Base-by-base conservation (phyloP, 2,113 vertebrate species). In the Anoura caudifer region DNA sequence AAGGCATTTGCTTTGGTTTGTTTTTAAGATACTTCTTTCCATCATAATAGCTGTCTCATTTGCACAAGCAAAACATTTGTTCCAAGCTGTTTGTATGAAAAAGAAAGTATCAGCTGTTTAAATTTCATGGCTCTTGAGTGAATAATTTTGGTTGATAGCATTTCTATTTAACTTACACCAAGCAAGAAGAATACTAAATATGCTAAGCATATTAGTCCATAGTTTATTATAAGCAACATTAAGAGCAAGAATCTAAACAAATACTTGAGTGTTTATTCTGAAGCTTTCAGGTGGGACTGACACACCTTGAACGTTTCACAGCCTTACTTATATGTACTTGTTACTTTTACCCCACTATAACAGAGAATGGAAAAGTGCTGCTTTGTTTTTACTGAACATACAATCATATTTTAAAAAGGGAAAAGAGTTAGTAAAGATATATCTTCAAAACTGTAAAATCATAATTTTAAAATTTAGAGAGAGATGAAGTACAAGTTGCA, bases 1-100 rank as follows among this genome's bases (percentile, higher is more conserved):
- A 97, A 76, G 90, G 91, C 82, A 94, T 97, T 97, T 96, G 96
- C 96, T 97, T 41, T 54, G 50, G 54, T 98, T 97, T 94, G 98
- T 93, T 70, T 96, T 87, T 96, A 97, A 96, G 87, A 95, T 95
- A 95, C 90, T 98, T 96, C 86, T 98, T 98, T 98, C 97, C 97
- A 98, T 98, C 80, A 98, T 95, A 98, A 98, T 97, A 95, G 47
- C 77, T 69, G 47, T 97, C 97, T 98, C 96, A 96, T 97, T 95
- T 98, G 73, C 98, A 98, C 96, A 98, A 98, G 96, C 93, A 96
- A 98, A 98, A 98, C 88, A 79, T 97, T 95, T 97, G 96, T 94
- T 98, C 94, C 77, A 47, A 96, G 96, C 87, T 97, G 81, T 81
- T 96, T 90, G 75, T 91, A 96, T 94, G 75, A 95, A 97, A 96